A percentile compares a stretch with the other conserved stretches of the same genome.
phyloP scores from a whole-genome alignment of 2,888 invertebrate species.

The Agelastica alni region DNA sequence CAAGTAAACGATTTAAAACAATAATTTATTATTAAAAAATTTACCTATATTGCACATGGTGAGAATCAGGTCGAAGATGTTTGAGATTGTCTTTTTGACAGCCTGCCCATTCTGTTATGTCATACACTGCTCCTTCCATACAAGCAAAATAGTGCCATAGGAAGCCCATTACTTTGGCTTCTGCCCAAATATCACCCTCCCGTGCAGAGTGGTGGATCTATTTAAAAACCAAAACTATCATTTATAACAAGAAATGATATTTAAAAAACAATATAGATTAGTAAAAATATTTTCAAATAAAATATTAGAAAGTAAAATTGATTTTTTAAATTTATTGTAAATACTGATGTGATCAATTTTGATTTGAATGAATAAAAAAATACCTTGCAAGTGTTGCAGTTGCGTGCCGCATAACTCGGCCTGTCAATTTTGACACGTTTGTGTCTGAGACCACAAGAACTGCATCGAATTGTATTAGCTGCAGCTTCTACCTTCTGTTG shows the following conservation, averaged over 20 bases:
- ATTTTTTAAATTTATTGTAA: too few species aligned
- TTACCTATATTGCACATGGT: conserved; percentile 79
- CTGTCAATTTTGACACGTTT: conserved; percentile 83
- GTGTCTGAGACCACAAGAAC: conserved; percentile 90
- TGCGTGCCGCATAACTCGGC: conserved; percentile 89
- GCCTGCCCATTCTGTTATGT: conserved; percentile 96
- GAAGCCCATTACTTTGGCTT: conserved; percentile 76
- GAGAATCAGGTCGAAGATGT: conserved; percentile 88
- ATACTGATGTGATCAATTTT: too few species aligned
- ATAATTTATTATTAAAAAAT: too few species aligned
- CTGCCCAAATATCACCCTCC: conserved; percentile 97
- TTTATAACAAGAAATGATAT: too few species aligned
- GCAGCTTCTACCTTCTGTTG: conserved; percentile 95
- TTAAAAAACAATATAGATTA: too few species aligned
- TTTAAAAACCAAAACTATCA: too few species aligned
- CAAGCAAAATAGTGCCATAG: conserved; percentile 95
- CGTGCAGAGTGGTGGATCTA: conserved; percentile 87
- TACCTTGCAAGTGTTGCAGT: conserved; percentile 76
- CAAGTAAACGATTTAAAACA: too few species aligned
- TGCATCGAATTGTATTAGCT: conserved; percentile 92
- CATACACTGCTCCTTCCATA: conserved; percentile 94
- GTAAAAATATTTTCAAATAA: too few species aligned
- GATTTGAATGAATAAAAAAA: background rate
- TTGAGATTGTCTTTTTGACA: conserved; percentile 82
- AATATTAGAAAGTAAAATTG: too few species aligned